Conservation (phyloP, 2,113 vertebrate genomes). For the Bos javanicus region DNA sequence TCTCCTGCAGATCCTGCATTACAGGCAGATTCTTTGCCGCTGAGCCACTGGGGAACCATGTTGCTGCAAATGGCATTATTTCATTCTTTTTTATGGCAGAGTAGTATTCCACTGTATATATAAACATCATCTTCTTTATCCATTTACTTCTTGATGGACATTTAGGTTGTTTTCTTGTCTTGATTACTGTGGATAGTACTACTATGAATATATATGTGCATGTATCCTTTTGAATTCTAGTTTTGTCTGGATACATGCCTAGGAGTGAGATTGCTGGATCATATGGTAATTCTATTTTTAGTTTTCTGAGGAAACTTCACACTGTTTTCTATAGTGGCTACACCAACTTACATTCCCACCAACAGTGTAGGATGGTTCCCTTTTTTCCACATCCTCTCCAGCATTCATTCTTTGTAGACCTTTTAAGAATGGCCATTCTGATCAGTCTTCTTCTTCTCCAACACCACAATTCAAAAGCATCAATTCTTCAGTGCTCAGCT, state of each 20-base stretch:
- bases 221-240: background rate
- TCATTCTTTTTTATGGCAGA: background rate
- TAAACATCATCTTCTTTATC: background rate
- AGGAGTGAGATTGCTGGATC: background rate
- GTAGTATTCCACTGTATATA: background rate
- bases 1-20: background rate
- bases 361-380: background rate
- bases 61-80: background rate
- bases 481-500: too few species aligned
- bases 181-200: background rate
- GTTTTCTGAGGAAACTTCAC: background rate
- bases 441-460: background rate
- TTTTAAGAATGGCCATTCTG: background rate
- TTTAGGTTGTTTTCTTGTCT: background rate
- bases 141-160: background rate
- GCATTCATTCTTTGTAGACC: background rate
- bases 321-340: background rate
- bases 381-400: background rate
- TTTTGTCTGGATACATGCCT: background rate
- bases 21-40: background rate
- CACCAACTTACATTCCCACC: background rate
- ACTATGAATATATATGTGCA: background rate
- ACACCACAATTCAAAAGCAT: too few species aligned
- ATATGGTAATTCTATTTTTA: background rate
- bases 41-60: background rate